Percentiles rank a stretch among this genome's conserved stretches.
Evolutionary conservation across 2,797 vertebrate species (phyloP).

Genomic region (Decapterus maruadsi): DNA sequence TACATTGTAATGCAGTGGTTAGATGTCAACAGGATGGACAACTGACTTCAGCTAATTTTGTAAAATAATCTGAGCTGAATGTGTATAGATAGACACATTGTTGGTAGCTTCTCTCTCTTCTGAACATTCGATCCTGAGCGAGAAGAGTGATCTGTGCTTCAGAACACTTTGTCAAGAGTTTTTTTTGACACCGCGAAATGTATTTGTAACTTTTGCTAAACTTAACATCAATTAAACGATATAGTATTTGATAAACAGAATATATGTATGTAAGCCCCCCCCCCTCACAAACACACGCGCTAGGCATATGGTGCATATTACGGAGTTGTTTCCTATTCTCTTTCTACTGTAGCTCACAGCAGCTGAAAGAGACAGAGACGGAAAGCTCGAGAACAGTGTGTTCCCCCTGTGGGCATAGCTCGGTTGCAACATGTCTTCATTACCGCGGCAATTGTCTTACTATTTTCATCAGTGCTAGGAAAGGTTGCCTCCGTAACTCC

Average conservation of each 20-base stretch:
- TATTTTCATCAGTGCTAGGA: conserved; percentile 74
- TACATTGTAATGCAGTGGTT: neutral
- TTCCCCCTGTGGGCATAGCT: conserved; percentile 77
- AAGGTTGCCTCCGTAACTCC: conserved; percentile 51
- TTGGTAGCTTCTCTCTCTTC: conserved; percentile 11
- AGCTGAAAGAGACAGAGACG: conserved; percentile 69
- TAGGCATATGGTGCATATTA: conserved; percentile 74
- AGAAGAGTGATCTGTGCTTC: conserved; percentile 11
- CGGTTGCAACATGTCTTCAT: conserved; percentile 79
- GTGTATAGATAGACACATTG: no score
- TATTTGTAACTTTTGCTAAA: conserved; percentile 44
- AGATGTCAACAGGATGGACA: neutral
- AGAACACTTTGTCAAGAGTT: conserved; percentile 25
- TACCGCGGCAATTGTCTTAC: conserved; percentile 71
- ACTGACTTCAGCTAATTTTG: neutral
- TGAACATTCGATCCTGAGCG: conserved; percentile 12
- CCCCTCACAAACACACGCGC: conserved; percentile 35
- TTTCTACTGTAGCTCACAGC: conserved; percentile 76
- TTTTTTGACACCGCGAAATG: conserved; percentile 14
- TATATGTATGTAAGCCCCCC: conserved; percentile 51
- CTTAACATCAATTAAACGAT: conserved; percentile 46
- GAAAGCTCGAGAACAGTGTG: conserved; percentile 67
- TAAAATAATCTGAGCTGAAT: neutral
- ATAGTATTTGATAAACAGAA: conserved; percentile 65
- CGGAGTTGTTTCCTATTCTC: conserved; percentile 77